Conservation (phyloP, 2,113 vertebrate species). For the Lepidothrix coronata region DNA sequence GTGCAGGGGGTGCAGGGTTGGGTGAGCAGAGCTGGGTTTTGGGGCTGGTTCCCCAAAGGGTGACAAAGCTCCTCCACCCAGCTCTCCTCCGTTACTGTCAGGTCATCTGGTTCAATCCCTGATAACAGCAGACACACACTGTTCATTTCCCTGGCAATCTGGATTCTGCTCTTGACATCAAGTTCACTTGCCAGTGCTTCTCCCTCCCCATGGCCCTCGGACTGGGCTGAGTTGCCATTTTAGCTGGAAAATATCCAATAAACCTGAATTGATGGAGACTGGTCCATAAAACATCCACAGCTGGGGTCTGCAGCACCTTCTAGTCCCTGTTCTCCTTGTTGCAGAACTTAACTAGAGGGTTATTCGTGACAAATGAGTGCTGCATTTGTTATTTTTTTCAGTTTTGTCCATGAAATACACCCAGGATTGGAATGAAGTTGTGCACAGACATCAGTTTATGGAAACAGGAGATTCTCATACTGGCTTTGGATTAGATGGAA, state of each 20-base stretch:
- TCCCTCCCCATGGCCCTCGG: not conserved
- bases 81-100: not conserved
- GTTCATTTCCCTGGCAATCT: constrained; percentile 26
- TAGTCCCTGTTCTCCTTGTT: not conserved
- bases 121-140: constrained; percentile 6
- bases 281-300: not conserved
- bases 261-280: not conserved
- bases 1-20: not conserved
- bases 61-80: not conserved
- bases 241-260: not conserved
- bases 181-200: not conserved
- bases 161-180: constrained; percentile 6
- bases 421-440: not conserved
- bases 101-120: constrained; percentile 4
- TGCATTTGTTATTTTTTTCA: fast-evolving
- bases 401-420: not conserved
- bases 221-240: not conserved
- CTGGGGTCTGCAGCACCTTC: not conserved
- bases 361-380: not conserved
- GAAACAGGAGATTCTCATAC: not conserved
- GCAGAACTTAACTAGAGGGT: not conserved
- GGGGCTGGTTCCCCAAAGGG: not conserved
- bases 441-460: not conserved
- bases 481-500: not conserved
- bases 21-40: not conserved